phyloP scores from a whole-genome alignment of 2,113 vertebrate species.

The Notothenia coriiceps region DNA sequence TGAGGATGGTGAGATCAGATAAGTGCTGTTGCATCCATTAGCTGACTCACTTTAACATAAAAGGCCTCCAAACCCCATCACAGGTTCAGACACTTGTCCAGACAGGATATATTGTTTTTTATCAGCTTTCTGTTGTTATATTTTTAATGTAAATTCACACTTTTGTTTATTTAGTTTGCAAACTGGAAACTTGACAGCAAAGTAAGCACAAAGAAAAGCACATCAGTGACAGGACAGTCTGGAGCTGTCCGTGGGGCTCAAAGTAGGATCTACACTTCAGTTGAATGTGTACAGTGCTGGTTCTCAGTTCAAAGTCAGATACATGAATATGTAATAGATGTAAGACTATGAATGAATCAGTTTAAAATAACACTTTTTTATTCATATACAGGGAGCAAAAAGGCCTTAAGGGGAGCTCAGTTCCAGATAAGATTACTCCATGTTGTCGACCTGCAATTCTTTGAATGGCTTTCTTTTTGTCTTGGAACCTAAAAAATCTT shows the following conservation, averaged over 20 bases:
- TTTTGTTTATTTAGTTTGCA: slow-evolving; percentile 31
- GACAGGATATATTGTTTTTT: slow-evolving; percentile 32
- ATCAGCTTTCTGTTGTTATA: slow-evolving; percentile 18
- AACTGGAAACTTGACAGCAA: slow-evolving; percentile 22
- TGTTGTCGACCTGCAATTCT: background rate
- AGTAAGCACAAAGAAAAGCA: slow-evolving; percentile 7
- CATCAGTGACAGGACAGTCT: slow-evolving; percentile 18
- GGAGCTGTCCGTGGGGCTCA: slow-evolving; percentile 56
- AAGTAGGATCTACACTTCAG: slow-evolving; percentile 13
- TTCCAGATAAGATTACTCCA: background rate
- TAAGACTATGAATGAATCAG: slow-evolving; percentile 36
- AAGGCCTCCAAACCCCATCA: slow-evolving; percentile 47
- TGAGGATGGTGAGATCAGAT: slow-evolving; percentile 58
- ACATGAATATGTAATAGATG: slow-evolving; percentile 60
- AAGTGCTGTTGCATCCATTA: slow-evolving; percentile 76
- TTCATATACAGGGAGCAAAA: background rate
- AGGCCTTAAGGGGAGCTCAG: background rate
- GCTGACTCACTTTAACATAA: slow-evolving; percentile 61
- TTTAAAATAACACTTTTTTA: slow-evolving; percentile 33
- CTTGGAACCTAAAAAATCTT: background rate
- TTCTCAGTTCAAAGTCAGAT: slow-evolving; percentile 44
- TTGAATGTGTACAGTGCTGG: slow-evolving; percentile 21
- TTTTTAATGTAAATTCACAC: slow-evolving; percentile 5
- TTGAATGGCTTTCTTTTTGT: background rate
- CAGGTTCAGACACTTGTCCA: slow-evolving; percentile 27